Base-by-base conservation (phyloP, 2,113 vertebrate species). In the Potamarius usumacintae region DNA sequence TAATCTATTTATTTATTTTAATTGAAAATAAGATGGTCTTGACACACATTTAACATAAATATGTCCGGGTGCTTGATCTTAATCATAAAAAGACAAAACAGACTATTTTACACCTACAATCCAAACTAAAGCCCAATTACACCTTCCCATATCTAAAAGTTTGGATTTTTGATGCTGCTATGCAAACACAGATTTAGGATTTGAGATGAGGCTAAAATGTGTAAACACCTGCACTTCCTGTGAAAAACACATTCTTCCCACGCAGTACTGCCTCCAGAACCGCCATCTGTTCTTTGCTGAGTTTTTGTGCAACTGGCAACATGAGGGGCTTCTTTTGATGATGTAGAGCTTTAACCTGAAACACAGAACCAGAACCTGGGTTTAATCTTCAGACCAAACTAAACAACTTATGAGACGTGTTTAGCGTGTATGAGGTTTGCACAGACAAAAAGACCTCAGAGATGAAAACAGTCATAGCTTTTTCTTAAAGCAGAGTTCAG, bases 181-280 rank as follows among this genome's bases (percentile, higher is more conserved):
- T 0, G 20, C 30, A 62, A 20, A 27, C 6, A 60, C 22, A 82
- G 17, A 53, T 17, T 2, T 57, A 22, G 9, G 25, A n/a, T n/a
- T 60, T 27, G 2, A 57, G 78, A 25, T 0, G 1, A n/a, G 50
- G n/a, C 30, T 42, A 30, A 22, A 17, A 11, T 11, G 18, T 27
- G 18, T 50, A 62, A 55, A 25, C 69, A 98, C 98, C 98, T 88
- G 98, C 98, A 50, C 97, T 99, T 85, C 98, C 98, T 0, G 98
- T 99, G 90, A 99, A 99, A 96, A 99, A 99, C 86, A 99, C 84
- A 42, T 96, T 99, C 93, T 95, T 98, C 15, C 98, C 97, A 9
- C 96, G 95, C 30, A 97, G 90, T 83, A 98, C 96, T 0, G 94
- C 96, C 12, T 90, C 84, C 82, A 99, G 93, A 89, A 99, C 97